Base-by-base conservation (phyloP, 2,113 vertebrate species). In the Mus spicilegus region DNA sequence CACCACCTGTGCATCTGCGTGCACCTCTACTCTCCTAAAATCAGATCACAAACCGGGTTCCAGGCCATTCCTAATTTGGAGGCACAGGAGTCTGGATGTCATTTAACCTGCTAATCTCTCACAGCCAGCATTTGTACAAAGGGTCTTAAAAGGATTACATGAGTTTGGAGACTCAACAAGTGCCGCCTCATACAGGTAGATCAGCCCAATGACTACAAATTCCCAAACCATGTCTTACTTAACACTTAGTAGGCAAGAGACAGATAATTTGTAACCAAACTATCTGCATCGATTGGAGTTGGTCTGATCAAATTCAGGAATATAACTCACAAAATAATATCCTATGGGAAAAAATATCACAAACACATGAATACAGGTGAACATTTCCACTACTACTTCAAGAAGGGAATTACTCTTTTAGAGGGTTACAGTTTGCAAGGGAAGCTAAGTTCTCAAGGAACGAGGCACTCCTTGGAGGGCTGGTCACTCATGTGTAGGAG, bases 261-360 rank as follows among this genome's bases (percentile, higher is more conserved):
- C 91, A 46, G 39, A 65, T 69, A 95, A 61, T 93, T 65, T 89
- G 95, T 93, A 97, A 95, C 96, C 95, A 97, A 89, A 92, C 94
- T 17, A 17, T 39, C 51, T 86, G 39, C 5, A 86, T 92, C 56
- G 76, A 85, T 3, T 89, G 90, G 85, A 61, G 90, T 9, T 51
- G 88, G 75, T n/a, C 51, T 75, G 51, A 51, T 10, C 56, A 17
- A 70, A 28, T 78, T 90, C 92, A 92, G 54, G 92, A 90, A 92
- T 28, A 7, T 84, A 95, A 28, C 3, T 70, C 65, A 91, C n/a
- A 95, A 98, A 91, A 87, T 65, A 90, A 75, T 54, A 65, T 20
- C 26, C 42, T 61, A 33, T 28, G 49, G n/a, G 70, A 63, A 63
- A 63, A 89, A 88, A 90, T 56, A 80, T 11, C 39, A 84, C 65